phyloP scores from a whole-genome alignment of 2,113 vertebrate species.

The Callithrix jacchus region DNA sequence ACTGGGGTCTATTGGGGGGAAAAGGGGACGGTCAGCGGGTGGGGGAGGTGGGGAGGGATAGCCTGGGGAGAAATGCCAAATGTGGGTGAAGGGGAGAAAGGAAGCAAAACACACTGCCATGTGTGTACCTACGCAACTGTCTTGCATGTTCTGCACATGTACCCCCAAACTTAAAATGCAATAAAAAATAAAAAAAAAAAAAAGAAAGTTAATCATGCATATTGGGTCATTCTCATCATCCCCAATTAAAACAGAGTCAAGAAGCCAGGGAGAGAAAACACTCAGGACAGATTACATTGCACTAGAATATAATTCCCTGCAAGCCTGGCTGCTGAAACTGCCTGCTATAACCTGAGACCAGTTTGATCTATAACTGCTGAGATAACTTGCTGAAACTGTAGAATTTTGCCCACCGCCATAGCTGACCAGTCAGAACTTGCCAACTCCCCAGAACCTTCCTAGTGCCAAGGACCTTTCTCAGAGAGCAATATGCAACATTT shows the following conservation, averaged over 20 bases:
- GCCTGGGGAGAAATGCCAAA: too few relatives aligned
- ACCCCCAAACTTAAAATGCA: too few relatives aligned
- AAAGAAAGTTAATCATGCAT: background rate
- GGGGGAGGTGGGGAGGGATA: too few relatives aligned
- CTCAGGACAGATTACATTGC: background rate
- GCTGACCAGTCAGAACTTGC: background rate
- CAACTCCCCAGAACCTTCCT: background rate
- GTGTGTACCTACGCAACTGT: too few relatives aligned
- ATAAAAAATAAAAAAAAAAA: too few relatives aligned
- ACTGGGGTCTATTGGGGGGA: too few relatives aligned
- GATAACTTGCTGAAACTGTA: background rate
- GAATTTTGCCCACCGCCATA: background rate
- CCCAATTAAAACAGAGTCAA: background rate
- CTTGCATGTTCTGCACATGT: too few relatives aligned
- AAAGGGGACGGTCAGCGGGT: too few relatives aligned
- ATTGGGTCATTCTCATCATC: background rate
- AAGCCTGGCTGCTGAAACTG: background rate
- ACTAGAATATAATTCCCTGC: background rate
- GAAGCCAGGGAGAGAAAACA: background rate
- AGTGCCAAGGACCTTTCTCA: background rate
- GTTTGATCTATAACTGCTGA: background rate
- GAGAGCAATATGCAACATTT: background rate
- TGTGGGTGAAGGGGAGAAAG: too few relatives aligned
- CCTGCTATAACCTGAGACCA: background rate
- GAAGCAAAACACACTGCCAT: too few relatives aligned